These are phyloP conservation scores for Pontoporia blainvillei DNA, from an alignment of 2,113 vertebrate species.

Conservation along the genomic window DNA sequence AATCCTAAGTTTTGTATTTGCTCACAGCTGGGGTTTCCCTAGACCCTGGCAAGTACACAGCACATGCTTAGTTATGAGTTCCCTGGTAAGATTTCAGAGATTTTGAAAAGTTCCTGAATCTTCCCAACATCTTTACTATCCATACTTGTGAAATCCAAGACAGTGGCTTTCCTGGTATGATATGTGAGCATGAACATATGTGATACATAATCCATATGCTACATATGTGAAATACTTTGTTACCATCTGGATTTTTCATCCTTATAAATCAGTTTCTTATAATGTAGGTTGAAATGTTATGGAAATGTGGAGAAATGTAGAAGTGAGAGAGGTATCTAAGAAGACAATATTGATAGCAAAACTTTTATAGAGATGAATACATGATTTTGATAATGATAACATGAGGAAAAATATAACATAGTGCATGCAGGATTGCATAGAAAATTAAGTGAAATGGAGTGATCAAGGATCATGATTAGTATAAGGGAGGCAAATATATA, in stretches of 20 bases:
- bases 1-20: slow-evolving; percentile 28
- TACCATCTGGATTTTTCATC: background rate
- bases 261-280: background rate
- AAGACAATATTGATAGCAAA: background rate
- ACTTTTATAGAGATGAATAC: background rate
- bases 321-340: background rate
- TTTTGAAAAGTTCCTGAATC: background rate
- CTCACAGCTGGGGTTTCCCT: background rate
- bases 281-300: background rate
- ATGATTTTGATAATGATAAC: background rate
- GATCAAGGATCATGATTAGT: background rate
- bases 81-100: background rate
- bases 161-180: background rate
- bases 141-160: background rate
- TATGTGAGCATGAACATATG: background rate
- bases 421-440: background rate
- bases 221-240: background rate
- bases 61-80: background rate
- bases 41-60: background rate
- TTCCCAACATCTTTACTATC: background rate
- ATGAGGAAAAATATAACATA: background rate
- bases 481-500: background rate
- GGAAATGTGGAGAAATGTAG: background rate
- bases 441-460: background rate
- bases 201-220: background rate